Evolutionary conservation across 2,113 vertebrate genomes (phyloP), one percentile per base, ranked within the genome.

Genomic region (Myotis lucifugus): DNA sequence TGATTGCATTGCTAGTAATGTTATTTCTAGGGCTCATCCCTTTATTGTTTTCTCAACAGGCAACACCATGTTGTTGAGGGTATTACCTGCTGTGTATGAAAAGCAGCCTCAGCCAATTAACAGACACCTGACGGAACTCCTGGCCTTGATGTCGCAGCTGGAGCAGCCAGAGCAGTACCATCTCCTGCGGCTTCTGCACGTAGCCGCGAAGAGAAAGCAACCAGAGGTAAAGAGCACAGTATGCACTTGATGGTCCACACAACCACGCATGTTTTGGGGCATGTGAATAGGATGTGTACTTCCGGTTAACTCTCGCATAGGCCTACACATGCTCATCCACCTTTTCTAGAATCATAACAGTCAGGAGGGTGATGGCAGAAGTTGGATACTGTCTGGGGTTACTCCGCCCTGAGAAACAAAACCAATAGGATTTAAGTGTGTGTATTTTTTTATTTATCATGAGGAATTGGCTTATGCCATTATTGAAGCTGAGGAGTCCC

Each of bases 51-150:
- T 77, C 10, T 93, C 91, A 66, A 29, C 96, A 99, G 99, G 99
- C 95, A 99, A 99, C 97, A 93, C 96, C 94, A 98, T 99, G 99
- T 94, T 99, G 97, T 96, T 99, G 32, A 98, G 99, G 5, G 99
- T 99, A 64, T 97, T 99, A 83, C 99, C 99, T 0, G 99, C 99
- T 4, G 98, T 99, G 50, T 99, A 99, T 90, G 99, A 99, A 92
- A 98, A 98, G 93, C 98, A 97, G 54, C 99, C 99, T 0, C 98
- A 97, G 46, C 97, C 97, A 0, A 99, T 99, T 95, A 98, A 98
- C 96, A 97, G 90, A 72, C 98, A 97, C 90, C 97, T 99, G 37
- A 97, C 70, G 15, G 98, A 98, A 50, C 98, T 99, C 88, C 97
- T 98, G 64, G 97, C 98, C 1, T 97, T 99, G 98, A 98, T 99